These are phyloP conservation scores for Echinarachnius parma DNA, from an alignment of 53 echinoderm and acorn worm species.

Conservation along the genomic window DNA sequence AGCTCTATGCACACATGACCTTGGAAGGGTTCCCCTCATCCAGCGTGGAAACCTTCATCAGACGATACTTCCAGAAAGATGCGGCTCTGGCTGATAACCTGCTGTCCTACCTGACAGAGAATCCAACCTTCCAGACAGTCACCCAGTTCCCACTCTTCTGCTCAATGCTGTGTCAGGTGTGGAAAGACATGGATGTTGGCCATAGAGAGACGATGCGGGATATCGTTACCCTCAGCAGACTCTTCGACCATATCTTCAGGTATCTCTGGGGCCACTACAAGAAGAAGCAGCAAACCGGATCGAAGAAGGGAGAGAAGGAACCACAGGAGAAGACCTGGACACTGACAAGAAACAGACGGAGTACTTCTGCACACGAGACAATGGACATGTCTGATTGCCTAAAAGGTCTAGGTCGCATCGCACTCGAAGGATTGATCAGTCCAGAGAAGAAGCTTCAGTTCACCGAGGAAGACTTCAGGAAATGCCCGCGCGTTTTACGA, in stretches of 20 bases:
- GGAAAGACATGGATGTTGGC: slow-evolving; percentile 13
- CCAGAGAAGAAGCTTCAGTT: slow-evolving; percentile 42
- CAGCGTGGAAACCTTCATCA: slow-evolving; percentile 6
- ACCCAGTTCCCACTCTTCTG: slow-evolving; percentile 44
- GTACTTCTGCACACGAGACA: not conserved
- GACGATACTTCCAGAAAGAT: slow-evolving; percentile 31
- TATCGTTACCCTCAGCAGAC: slow-evolving; percentile 38
- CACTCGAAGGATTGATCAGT: slow-evolving; percentile 33
- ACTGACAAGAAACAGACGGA: not conserved
- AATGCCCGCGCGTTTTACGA: slow-evolving; percentile 17
- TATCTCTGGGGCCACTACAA: slow-evolving; percentile 38
- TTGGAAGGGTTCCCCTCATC: slow-evolving; percentile 27
- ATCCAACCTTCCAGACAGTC: slow-evolving; percentile 20
- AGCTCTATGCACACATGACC: slow-evolving; percentile 34
- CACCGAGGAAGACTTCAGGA: slow-evolving; percentile 27
- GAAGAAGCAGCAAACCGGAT: slow-evolving; percentile 4
- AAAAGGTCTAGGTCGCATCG: slow-evolving; percentile 27
- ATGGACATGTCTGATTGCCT: slow-evolving; percentile 14
- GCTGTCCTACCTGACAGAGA: slow-evolving; percentile 27
- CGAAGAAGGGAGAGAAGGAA: not conserved
- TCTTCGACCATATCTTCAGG: slow-evolving; percentile 39
- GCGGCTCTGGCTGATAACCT: not conserved
- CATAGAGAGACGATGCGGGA: slow-evolving; percentile 17
- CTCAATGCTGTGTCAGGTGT: slow-evolving; percentile 42
- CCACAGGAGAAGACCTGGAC: not conserved